Evolutionary conservation across 2,888 invertebrate genomes (phyloP), one percentile per base, ranked within the genome.

Genomic region (Hofmannophila pseudospretella): DNA sequence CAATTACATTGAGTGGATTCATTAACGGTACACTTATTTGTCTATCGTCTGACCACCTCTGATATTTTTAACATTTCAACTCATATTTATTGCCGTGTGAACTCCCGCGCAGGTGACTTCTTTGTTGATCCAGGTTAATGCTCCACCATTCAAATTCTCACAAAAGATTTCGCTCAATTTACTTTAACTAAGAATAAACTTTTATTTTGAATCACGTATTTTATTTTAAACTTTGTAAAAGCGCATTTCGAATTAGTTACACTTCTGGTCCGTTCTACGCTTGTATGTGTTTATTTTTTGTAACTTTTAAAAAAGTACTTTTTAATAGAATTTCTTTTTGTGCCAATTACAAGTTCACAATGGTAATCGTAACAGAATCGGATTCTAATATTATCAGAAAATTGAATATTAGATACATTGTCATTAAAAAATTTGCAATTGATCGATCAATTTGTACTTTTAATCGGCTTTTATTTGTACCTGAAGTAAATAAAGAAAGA

Each of bases 51-150:
- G 45, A 45, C 42, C 44, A 34, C 26, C 50, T n/a, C n/a, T n/a
- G n/a, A 39, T 52, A 5, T 16, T 5, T 16, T 16, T 10, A n/a
- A n/a, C 23, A 27, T 26, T 12, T 53, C 55, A 60, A 58, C 49
- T 57, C 47, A 54, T 60, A 64, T 54, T 69, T 72, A 73, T 67
- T 55, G 56, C 59, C 72, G 66, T 75, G 75, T 71, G 75, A 75
- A 75, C 63, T 49, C 16, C 54, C 49, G 49, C 47, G 58, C 63
- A 63, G 65, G 66, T 62, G 62, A 43, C 41, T 45, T 49, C 40
- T 58, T 72, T 70, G 66, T 70, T 41, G 38, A 25, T 30, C 41
- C 35, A 14, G 29, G 48, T 47, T 51, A 52, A 54, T 37, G 44
- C 26, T 47, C 38, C 41, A 48, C 54, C 62, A 63, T 63, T 55